A percentile compares a stretch with the other conserved stretches of the same genome.
Evolutionary conservation across 2,113 vertebrate genomes (phyloP).

Genomic region (Apus apus): DNA sequence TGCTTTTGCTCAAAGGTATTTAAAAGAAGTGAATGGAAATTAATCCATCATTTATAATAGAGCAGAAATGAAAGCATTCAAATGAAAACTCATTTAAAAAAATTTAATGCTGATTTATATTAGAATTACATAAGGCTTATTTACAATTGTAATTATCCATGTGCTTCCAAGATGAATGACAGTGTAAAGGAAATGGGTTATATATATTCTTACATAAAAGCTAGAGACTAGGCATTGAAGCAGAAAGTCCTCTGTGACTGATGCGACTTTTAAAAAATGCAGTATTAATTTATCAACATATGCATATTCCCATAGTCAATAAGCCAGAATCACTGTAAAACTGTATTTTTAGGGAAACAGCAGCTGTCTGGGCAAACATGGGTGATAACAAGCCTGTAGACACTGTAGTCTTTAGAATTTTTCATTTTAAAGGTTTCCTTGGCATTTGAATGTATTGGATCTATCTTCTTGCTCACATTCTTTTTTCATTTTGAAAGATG

Average conservation of each 20-base stretch:
- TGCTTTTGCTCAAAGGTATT: conserved; percentile 5
- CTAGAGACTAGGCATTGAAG: not conserved
- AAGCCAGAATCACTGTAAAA: not conserved
- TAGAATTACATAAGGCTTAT: conserved; percentile 57
- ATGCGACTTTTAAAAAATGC: not conserved
- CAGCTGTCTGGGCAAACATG: not conserved
- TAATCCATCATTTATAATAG: conserved; percentile 28
- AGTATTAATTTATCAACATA: not conserved
- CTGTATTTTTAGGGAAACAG: not conserved
- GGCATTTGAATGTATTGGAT: not conserved
- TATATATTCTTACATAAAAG: conserved; percentile 4
- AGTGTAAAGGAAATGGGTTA: not conserved
- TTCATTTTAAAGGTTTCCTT: not conserved
- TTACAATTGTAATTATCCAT: conserved; percentile 48
- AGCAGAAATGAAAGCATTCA: conserved; percentile 46
- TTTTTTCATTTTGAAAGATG: not conserved
- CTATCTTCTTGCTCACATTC: not conserved
- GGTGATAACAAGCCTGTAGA: not conserved
- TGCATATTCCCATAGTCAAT: not conserved
- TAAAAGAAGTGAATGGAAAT: not conserved
- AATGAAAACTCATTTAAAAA: not conserved
- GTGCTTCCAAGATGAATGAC: not conserved
- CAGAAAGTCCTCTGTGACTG: not conserved
- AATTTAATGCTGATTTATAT: conserved; percentile 26
- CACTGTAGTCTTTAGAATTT: not conserved